Evolutionary conservation across 2,888 invertebrate genomes (phyloP).

Genomic region (Mythimna impura): DNA sequence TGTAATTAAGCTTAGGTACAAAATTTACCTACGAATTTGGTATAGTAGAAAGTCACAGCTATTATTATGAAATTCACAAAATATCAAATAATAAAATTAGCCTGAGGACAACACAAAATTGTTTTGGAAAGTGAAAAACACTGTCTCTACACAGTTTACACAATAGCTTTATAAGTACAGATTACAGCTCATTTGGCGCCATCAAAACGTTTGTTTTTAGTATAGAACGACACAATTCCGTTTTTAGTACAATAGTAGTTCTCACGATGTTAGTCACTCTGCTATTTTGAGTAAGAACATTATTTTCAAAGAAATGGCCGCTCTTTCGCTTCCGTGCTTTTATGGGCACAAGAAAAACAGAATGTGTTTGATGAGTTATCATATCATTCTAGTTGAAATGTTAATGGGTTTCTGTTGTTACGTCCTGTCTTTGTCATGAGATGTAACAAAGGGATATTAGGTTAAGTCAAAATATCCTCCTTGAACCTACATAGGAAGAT

Average conservation of each 20-base stretch:
- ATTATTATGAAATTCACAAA: conserved; percentile 32
- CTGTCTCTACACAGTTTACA: conserved; percentile 22
- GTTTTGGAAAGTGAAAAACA: conserved; percentile 52
- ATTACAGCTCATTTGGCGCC: conserved; percentile 63
- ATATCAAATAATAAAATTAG: conserved; percentile 32
- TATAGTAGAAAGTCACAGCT: conserved; percentile 21
- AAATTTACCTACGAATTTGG: conserved; percentile 4
- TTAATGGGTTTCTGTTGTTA: conserved; percentile 32
- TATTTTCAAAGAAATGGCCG: conserved; percentile 50
- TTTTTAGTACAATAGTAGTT: conserved; percentile 69
- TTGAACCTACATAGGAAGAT: background rate
- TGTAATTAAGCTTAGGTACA: background rate
- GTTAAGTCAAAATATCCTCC: background rate
- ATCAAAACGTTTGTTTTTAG: conserved; percentile 66
- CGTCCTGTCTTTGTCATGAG: conserved; percentile 5
- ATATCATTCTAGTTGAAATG: conserved; percentile 21
- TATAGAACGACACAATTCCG: conserved; percentile 66
- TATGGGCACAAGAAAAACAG: conserved; percentile 26
- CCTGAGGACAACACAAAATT: conserved; percentile 39
- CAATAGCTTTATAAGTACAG: conserved; percentile 45
- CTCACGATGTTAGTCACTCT: conserved; percentile 59
- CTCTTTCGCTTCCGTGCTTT: conserved; percentile 40
- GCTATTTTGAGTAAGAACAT: conserved; percentile 56
- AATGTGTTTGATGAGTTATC: conserved; percentile 31
- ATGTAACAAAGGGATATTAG: background rate